These are phyloP conservation scores for Mormyrus lacerda DNA, from an alignment of 2,113 vertebrate genomes.

Conservation along the genomic window DNA sequence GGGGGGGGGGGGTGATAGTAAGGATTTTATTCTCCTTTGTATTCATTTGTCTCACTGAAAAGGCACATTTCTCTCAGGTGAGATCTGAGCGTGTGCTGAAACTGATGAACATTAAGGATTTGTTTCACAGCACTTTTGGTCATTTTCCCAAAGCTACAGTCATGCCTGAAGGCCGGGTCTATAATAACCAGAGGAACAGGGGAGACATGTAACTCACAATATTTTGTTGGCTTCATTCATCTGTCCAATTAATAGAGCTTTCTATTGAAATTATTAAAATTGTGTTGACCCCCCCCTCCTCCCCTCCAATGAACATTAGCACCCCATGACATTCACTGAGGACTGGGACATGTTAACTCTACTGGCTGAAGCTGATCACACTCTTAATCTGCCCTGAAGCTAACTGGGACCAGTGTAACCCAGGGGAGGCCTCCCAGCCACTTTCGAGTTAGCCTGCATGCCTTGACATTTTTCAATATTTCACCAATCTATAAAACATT, in stretches of 20 bases:
- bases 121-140: background rate
- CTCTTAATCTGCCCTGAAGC: background rate
- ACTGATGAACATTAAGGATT: background rate
- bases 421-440: too few relatives aligned
- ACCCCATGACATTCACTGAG: background rate
- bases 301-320: background rate
- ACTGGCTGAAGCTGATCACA: background rate
- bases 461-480: too few relatives aligned
- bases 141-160: background rate
- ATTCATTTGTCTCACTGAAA: background rate
- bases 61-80: background rate
- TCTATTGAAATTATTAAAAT: background rate
- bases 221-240: background rate
- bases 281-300: too few relatives aligned
- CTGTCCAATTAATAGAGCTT: background rate
- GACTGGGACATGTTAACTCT: background rate
- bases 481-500: too few relatives aligned
- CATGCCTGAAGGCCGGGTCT: too few relatives aligned
- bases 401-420: background rate
- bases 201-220: background rate
- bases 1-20: background rate
- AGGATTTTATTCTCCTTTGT: background rate
- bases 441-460: too few relatives aligned
- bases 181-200: background rate
- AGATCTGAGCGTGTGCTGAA: background rate